Evolutionary conservation across 2,888 invertebrate genomes (phyloP), one percentile per base, ranked within the genome.

Genomic region (Drosophila ezoana): DNA sequence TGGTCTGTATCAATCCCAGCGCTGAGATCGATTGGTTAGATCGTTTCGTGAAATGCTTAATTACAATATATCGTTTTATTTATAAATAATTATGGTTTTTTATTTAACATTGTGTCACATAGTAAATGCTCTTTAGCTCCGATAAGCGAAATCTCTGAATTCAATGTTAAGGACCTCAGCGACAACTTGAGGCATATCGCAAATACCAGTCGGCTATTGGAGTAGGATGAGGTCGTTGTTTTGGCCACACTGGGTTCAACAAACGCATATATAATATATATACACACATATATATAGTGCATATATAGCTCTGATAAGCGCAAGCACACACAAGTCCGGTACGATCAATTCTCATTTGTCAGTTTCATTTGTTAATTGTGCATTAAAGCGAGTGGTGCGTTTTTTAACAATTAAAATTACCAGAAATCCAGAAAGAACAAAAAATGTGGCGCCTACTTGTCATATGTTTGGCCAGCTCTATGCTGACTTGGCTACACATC

Each of bases 221-320:
- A 38, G 57, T 35, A 91, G 59, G 53, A 60, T 59, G 63, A 41
- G 70, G 43, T 6, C 91, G 37, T 76, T 76, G 41, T 72, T 51
- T 14, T 71, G 59, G 51, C 40, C 61, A 58, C 41, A 9, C 35
- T 57, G 53, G 56, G 82, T 82, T 82, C 88, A 82, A 93, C 4
- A 93, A 93, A 89, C 95, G 95, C 53, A 92, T 92, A 41, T 93
- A 16, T 53, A 8, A 63, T 44, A 43, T 33, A 43, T 38, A 47
- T 23, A 44, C 20, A 28, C 13, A 28, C 35, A 53, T 13, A 28
- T 16, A 18, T 47, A 45, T 37, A 18, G 23, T 16, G 16, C 13
- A 57, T 40, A 35, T 28, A 47, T 20, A 56, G 48, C 28, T 49
- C 18, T 61, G 69, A 78, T 79, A 68, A 66, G 78, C 47, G 51